Conservation (phyloP, 2,113 vertebrate species). For the Ceyx cyanopectus region DNA sequence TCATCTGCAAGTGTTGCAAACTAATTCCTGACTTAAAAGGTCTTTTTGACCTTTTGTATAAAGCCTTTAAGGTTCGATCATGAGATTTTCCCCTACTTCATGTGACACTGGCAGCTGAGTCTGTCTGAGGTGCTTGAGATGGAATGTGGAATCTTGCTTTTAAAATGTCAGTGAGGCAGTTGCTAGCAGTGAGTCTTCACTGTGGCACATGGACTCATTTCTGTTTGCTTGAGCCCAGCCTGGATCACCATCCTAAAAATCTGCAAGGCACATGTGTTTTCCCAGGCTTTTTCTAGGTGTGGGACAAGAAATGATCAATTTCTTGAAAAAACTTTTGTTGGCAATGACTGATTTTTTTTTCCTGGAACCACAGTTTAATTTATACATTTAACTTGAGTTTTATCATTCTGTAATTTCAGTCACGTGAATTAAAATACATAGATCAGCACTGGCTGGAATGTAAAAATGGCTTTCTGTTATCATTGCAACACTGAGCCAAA, state of each 20-base stretch:
- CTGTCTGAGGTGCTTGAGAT: neutral
- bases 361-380: neutral
- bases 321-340: neutral
- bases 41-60: constrained; percentile 1
- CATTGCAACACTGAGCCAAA: constrained; percentile 11
- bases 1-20: neutral
- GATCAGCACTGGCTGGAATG: neutral
- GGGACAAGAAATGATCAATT: neutral
- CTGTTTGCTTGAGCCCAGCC: neutral
- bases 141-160: neutral
- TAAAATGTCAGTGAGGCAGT: neutral
- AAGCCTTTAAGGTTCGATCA: neutral
- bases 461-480: neutral
- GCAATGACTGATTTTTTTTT: neutral
- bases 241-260: neutral
- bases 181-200: neutral
- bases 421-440: neutral
- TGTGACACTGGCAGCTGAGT: neutral
- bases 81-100: neutral
- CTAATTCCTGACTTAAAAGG: neutral
- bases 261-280: neutral
- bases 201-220: neutral
- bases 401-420: neutral
- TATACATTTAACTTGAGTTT: neutral
- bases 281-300: neutral